Base-by-base conservation (phyloP, 2,113 vertebrate species). In the Grammomys dolichurus region DNA sequence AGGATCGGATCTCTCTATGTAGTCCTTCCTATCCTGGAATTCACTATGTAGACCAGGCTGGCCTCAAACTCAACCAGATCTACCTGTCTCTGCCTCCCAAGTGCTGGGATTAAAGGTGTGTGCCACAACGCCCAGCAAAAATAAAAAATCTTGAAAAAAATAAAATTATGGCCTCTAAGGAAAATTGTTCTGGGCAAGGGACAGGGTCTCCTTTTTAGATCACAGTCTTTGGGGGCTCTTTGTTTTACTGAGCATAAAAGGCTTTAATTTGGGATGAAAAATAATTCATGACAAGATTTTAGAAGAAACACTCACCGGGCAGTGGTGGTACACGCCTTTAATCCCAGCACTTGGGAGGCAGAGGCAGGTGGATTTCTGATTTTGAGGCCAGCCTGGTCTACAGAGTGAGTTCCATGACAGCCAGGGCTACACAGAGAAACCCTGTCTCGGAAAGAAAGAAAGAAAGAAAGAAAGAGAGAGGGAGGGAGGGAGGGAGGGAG, bases 211-310 rank as follows among this genome's bases (percentile, higher is more conserved):
- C 46, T 48, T 19, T 80, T 63, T 88, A 46, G n/a, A 26, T 60
- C 36, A 67, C 3, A 40, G 65, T 36, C 13, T 58, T 75, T 84
- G 24, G 58, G 24, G 20, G 40, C 16, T 81, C 33, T 77, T 70
- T 91, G 1, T 67, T 91, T 93, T 88, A 13, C 69, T 84, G 40
- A 17, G 5, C 9, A 36, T 90, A 77, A 10, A 24, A 43, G 56
- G 87, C 58, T 85, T 75, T 56, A 91, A 85, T 56, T 81, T 91
- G 20, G 51, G 31, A 90, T 73, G 14, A 81, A 90, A 90, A 93
- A 58, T 46, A 65, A 54, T 87, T 70, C 63, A 63, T 26, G 33
- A 54, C 51, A 90, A 46, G 26, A 76, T 82, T 46, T 69, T 65
- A 92, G 90, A 73, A 73, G 9, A 26, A 75, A 75, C 40, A 75